Base-by-base conservation (phyloP, 2,888 invertebrate genomes). In the Agrotis clavis region DNA sequence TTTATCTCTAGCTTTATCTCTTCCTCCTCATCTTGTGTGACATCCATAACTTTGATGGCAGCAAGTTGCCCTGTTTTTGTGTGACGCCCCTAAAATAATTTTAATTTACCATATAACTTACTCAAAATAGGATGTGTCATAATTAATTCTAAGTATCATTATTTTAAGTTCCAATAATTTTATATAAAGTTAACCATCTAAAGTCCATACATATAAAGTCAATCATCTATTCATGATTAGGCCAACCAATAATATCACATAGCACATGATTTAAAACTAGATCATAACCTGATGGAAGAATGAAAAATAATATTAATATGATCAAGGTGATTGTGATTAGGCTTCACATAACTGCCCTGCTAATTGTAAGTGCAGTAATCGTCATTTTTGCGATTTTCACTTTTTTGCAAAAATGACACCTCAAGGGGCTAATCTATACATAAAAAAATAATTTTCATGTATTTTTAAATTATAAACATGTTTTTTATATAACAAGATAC, bases 11-110 rank as follows among this genome's bases (percentile, higher is more conserved):
- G 97, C 95, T 99, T 99, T 88, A 99, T 99, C 97, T 99, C 99
- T 96, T 99, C 99, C 93, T 99, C 99, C 95, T 99, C 99, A 94
- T 99, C 99, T 97, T 99, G 99, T 87, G 99, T 99, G 90, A 99
- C 99, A 96, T 99, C 99, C 99, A 99, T 99, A 93, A 99, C 99
- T 97, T 99, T 99, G 96, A 99, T 99, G 94, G 99, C 99, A 86
- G 99, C 99, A 97, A 99, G 97, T 96, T 99, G 99, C 85, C 99
- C 99, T 87, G 99, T 99, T 97, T 99, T 99, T 86, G 99, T 99
- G 96, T 99, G 99, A 76, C 99, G 98, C 84, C 99, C 99, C 99
- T 99, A 94, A 73, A 91, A 85, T 65, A 48, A n/a, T 50, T 35
- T 65, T 62, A 0, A 41, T 59, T 53, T 19, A 30, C 68, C 59